Base-by-base conservation (phyloP, 1,140 invertebrate genomes). In the Papilio machaon region DNA sequence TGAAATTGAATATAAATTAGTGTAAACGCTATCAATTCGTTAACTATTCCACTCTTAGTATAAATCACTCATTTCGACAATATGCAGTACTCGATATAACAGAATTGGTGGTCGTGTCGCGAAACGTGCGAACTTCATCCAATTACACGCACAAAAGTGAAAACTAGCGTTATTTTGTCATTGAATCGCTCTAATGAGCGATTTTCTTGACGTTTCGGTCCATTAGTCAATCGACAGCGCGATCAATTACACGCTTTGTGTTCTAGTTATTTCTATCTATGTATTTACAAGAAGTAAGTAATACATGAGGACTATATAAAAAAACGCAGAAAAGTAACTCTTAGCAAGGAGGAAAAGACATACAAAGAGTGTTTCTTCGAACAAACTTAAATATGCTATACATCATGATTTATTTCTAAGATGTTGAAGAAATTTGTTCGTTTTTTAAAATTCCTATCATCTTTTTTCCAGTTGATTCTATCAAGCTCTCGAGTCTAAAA, bases 101-200 rank as follows among this genome's bases (percentile, higher is more conserved):
- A 70, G 64, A 7, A 70, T 35, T 13, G n/a, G 10, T 64, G 9
- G 19, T 30, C 30, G 64, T 70, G 30, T 11, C 58, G 58, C 58
- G 35, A 76, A 52, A 52, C n/a, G 43, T 9, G 23, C 74, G n/a
- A 30, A 46, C 43, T 73, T 73, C 74, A 52, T 76, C 74, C 74
- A 76, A 76, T 52, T 52, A 76, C 19, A 54, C 47, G 74, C 47
- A 30, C 74, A 49, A 52, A 76, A 76, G 47, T 76, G 74, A 76
- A 76, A 76, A 76, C 74, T 19, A 7, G 11, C 74, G 23, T 76
- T 76, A 76, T 76, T 76, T 76, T 76, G 74, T 76, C 74, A 76
- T 54, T 52, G 74, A 76, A 76, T 47, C 43, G 47, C 3, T 76
- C 74, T 76, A 76, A 76, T 76, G 74, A 76, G 47, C 74, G 47